Evolutionary conservation across 2,888 invertebrate species (phyloP), one percentile per base, ranked within the genome.

Genomic region (Chymomyza amoena): DNA sequence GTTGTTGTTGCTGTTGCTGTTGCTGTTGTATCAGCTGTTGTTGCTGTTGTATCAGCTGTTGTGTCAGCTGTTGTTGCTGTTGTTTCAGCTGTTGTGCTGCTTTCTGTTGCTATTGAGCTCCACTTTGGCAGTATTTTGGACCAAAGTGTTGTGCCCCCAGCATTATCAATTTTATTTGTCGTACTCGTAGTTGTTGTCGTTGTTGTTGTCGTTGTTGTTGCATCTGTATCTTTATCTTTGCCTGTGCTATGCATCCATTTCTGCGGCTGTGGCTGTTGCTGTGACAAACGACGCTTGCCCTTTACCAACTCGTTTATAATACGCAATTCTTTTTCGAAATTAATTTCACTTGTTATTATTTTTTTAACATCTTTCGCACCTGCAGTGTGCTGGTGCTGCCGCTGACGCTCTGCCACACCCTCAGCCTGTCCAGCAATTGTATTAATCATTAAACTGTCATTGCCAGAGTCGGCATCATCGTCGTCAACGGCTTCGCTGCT

Each of bases 261-360:
- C 57, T 61, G 59, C 56, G 68, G 76, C 65, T 69, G 70, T 66
- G 77, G 82, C 36, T 63, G 78, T 68, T 72, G 73, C 67, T 73
- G 81, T 70, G 73, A 70, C 57, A 67, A 69, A 62, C 79, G 80
- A 45, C 77, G 77, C 60, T 77, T 88, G 75, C 77, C 80, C 76
- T 91, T 90, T 68, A 91, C 91, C 81, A 91, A 78, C 72, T 87
- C 87, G 71, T 91, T 91, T 78, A 91, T 91, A 70, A 83, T 80
- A 69, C 87, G 86, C 78, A 91, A 72, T 74, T 90, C 91, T 70
- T 87, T 78, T 54, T 73, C 78, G 56, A 88, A 82, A 82, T 90
- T 84, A 65, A 80, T 82, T 84, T 87, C 81, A 80, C 84, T 82
- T 70, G 80, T 74, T 73, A 61, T 59, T 15, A 61, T 54, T 16